Evolutionary conservation across 2,113 vertebrate genomes (phyloP).

Genomic region (Ciconia maguari): DNA sequence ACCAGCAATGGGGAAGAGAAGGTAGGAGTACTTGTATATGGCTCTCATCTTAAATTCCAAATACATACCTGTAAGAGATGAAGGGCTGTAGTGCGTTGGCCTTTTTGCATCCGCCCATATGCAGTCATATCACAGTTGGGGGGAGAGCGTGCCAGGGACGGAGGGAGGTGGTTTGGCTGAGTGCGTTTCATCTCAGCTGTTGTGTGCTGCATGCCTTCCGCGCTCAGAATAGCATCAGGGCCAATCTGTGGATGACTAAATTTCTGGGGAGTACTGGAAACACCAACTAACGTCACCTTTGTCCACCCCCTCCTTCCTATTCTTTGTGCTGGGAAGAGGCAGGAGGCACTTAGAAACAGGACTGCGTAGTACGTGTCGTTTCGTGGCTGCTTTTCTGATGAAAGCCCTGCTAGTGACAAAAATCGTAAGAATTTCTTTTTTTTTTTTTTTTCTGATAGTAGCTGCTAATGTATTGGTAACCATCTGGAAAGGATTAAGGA

Average conservation of each 20-base stretch:
- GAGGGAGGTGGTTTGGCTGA: not conserved
- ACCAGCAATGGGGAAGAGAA: not conserved
- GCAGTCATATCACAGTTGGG: not conserved
- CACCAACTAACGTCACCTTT: not conserved
- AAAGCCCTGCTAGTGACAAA: not conserved
- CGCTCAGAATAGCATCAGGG: not conserved
- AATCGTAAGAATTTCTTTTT: not conserved
- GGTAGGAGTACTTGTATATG: accelerated
- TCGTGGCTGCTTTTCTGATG: not conserved
- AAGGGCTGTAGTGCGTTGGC: accelerated
- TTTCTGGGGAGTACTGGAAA: not conserved
- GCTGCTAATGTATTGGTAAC: not conserved
- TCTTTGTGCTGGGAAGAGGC: not conserved
- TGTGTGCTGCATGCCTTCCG: not conserved
- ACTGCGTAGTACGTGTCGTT: accelerated
- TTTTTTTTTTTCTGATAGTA: not conserved
- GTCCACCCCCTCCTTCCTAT: not conserved
- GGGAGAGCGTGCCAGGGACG: not conserved
- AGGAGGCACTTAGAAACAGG: not conserved
- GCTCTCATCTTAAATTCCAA: not conserved
- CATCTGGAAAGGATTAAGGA: slow-evolving; percentile 9
- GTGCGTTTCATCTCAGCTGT: not conserved
- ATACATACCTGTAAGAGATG: accelerated
- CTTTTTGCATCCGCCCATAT: not conserved
- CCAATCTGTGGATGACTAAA: not conserved